phyloP scores from a whole-genome alignment of 2,888 invertebrate genomes.

The Leucophenga maculata region DNA sequence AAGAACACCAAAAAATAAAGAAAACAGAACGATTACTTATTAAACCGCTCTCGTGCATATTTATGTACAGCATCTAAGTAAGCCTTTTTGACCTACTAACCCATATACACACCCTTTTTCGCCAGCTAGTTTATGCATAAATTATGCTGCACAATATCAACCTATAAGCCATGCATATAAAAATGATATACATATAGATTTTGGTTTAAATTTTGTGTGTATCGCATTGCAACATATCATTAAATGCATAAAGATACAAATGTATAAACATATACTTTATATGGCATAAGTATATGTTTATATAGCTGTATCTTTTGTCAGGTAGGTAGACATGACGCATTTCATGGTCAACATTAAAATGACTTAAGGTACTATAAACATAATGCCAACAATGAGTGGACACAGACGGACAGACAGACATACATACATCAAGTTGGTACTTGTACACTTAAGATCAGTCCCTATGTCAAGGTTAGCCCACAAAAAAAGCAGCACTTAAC shows the following conservation, averaged over 20 bases:
- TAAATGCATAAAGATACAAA: not conserved
- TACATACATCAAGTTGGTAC: slow-evolving; percentile 42
- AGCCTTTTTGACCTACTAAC: not conserved
- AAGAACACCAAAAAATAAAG: too few relatives aligned
- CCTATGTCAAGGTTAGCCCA: slow-evolving; percentile 59
- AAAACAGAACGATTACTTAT: too few relatives aligned
- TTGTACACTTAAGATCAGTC: slow-evolving; percentile 38
- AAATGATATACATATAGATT: not conserved
- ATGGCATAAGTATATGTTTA: not conserved
- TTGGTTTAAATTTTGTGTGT: not conserved
- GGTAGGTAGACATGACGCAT: slow-evolving; percentile 3
- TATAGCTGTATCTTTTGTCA: not conserved
- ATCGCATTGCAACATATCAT: slow-evolving; percentile 16
- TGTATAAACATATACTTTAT: too few relatives aligned
- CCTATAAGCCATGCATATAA: not conserved
- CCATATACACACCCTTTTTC: not conserved
- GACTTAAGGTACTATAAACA: slow-evolving; percentile 3
- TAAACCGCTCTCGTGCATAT: too few relatives aligned
- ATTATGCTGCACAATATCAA: not conserved
- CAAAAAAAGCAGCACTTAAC: slow-evolving; percentile 54
- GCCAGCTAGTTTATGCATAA: not conserved
- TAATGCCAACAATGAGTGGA: not conserved
- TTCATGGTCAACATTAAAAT: slow-evolving; percentile 20
- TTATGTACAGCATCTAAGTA: too few relatives aligned
- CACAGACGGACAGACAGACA: not conserved